These are phyloP conservation scores for Drosophila pectinifera DNA, from an alignment of 1,140 invertebrate species.

Conservation along the genomic window DNA sequence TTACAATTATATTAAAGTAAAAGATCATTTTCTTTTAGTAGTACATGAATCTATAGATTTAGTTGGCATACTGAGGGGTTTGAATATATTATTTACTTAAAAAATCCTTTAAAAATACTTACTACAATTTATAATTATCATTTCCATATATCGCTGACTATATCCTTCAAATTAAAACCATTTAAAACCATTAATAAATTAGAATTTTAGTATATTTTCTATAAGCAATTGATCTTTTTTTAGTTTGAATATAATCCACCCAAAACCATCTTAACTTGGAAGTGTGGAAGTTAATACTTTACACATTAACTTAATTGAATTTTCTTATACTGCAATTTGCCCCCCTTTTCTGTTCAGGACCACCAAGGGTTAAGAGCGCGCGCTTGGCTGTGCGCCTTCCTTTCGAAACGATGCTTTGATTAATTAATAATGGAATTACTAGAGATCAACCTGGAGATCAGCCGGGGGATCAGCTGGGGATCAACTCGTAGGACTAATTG, in stretches of 20 bases:
- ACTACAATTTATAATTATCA: background rate
- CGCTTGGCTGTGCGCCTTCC: conserved; percentile 16
- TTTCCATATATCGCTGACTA: background rate
- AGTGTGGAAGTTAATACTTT: background rate
- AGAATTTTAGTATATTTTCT: accelerated
- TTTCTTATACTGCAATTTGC: background rate
- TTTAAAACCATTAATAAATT: background rate
- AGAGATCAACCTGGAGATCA: conserved; percentile 8
- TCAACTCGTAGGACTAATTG: conserved; percentile 43
- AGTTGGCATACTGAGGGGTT: too few relatives aligned
- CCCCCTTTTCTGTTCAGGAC: background rate
- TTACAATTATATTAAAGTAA: too few relatives aligned
- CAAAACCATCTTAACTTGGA: too few relatives aligned
- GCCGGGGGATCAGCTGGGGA: conserved; percentile 20
- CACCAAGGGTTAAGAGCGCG: conserved; percentile 26
- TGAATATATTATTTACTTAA: too few relatives aligned
- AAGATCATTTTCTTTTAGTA: too few relatives aligned
- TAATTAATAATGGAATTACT: conserved; percentile 75
- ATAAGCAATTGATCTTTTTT: background rate
- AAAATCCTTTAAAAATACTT: background rate
- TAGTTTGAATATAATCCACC: background rate
- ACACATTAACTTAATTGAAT: background rate
- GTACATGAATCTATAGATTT: too few relatives aligned
- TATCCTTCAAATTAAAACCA: background rate
- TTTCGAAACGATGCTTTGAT: conserved; percentile 66